These are phyloP conservation scores for Brachyptera putata DNA, from an alignment of 2,888 invertebrate genomes.

Conservation along the genomic window DNA sequence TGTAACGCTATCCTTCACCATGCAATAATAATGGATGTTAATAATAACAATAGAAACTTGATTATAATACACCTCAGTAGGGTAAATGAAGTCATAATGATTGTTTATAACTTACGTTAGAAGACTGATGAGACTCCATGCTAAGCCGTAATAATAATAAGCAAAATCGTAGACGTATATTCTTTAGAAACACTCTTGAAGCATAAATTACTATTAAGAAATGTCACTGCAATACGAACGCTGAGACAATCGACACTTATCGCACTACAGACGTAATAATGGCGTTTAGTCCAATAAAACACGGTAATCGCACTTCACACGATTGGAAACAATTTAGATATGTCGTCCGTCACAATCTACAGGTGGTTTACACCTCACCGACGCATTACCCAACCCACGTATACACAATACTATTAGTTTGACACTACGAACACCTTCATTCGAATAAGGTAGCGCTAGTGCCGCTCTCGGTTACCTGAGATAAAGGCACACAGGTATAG, in stretches of 20 bases:
- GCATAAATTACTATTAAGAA: no score
- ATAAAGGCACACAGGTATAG: slow-evolving; percentile 4
- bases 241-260: no score
- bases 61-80: no score
- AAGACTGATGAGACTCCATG: slow-evolving; percentile 22
- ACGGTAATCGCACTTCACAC: not conserved
- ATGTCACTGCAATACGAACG: no score
- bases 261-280: not conserved
- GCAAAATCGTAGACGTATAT: no score
- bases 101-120: slow-evolving; percentile 17
- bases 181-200: no score
- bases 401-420: slow-evolving; percentile 22
- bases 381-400: slow-evolving; percentile 26
- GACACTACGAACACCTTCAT: slow-evolving; percentile 9
- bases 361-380: slow-evolving; percentile 23
- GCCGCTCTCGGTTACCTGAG: slow-evolving; percentile 19
- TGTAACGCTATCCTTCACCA: no score
- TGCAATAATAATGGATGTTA: no score
- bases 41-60: no score
- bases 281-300: not conserved
- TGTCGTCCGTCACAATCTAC: no score
- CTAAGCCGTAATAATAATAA: no score
- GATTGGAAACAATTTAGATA: no score
- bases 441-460: slow-evolving; percentile 24
- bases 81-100: not conserved